Conservation (phyloP, 2,113 vertebrate species). For the Aptenodytes forsteri region DNA sequence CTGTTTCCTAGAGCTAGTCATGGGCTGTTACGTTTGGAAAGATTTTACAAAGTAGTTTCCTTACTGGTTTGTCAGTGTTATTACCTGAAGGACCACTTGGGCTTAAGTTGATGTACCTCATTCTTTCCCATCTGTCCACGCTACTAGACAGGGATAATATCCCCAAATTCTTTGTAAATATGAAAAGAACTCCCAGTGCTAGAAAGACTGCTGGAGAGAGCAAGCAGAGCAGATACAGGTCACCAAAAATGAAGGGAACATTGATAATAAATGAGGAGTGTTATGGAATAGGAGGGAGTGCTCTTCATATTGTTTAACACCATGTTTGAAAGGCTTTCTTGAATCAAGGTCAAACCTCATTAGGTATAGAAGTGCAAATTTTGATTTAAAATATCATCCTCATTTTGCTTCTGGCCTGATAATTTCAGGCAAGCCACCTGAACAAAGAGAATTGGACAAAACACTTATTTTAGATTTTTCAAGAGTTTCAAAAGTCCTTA, state of each 20-base stretch:
- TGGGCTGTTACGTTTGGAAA: not conserved
- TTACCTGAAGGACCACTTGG: not conserved
- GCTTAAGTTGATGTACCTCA: not conserved
- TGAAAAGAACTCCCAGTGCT: not conserved
- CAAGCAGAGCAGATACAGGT: not conserved
- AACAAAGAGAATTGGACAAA: not conserved
- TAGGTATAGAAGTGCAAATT: not conserved
- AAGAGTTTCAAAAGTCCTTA: not conserved
- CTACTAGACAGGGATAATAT: not conserved
- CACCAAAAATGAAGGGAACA: not conserved
- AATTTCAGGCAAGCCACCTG: not conserved
- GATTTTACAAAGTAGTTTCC: not conserved
- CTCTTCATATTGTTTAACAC: not conserved
- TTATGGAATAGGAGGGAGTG: not conserved
- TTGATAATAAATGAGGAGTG: not conserved
- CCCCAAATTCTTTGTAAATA: not conserved
- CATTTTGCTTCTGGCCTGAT: not conserved
- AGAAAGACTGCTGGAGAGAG: not conserved
- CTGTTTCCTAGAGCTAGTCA: not conserved
- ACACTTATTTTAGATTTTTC: not conserved
- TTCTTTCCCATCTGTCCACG: not conserved
- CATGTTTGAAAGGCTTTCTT: not conserved
- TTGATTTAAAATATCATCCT: not conserved
- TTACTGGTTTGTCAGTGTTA: not conserved
- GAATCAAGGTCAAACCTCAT: not conserved